A percentile compares a stretch with the other conserved stretches of the same genome.
These are phyloP conservation scores for Poicephalus gulielmi DNA, from an alignment of 2,113 vertebrate species.

Conservation along the genomic window DNA sequence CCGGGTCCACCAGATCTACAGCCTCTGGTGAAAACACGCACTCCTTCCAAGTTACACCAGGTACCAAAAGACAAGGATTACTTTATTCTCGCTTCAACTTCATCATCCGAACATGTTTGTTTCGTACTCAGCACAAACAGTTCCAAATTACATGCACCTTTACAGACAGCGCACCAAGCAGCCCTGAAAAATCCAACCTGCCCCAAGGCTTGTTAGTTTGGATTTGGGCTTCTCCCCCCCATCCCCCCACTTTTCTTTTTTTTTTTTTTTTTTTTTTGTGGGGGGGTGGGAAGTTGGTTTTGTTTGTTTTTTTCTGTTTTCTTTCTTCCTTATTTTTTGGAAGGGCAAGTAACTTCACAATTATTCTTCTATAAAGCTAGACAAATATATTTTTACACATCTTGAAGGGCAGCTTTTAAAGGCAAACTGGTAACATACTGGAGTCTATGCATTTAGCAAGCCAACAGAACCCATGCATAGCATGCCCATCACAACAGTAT, in stretches of 20 bases:
- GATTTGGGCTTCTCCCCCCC: neutral
- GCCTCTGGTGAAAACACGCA: slow-evolving; percentile 21
- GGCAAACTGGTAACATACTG: neutral
- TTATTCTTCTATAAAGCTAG: neutral
- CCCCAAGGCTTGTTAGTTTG: neutral
- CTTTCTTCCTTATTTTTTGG: neutral
- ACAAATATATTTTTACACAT: neutral
- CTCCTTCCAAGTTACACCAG: slow-evolving; percentile 18
- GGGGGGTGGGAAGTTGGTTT: neutral
- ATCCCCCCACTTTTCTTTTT: neutral
- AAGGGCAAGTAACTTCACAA: neutral
- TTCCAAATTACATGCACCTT: slow-evolving; percentile 29
- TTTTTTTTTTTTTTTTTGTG: too few relatives aligned
- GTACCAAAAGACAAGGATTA: slow-evolving; percentile 10
- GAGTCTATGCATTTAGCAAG: neutral
- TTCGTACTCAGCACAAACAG: slow-evolving; percentile 48
- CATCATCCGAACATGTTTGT: slow-evolving; percentile 3
- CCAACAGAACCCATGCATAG: neutral
- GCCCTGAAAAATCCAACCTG: slow-evolving; percentile 3
- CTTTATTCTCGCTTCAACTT: slow-evolving; percentile 30
- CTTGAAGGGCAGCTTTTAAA: slow-evolving; percentile 25
- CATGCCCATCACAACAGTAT: neutral
- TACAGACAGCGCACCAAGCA: neutral
- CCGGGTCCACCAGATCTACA: neutral
- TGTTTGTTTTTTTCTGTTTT: neutral